Base-by-base conservation (phyloP, 2,888 invertebrate species). In the Terebella lapidaria region DNA sequence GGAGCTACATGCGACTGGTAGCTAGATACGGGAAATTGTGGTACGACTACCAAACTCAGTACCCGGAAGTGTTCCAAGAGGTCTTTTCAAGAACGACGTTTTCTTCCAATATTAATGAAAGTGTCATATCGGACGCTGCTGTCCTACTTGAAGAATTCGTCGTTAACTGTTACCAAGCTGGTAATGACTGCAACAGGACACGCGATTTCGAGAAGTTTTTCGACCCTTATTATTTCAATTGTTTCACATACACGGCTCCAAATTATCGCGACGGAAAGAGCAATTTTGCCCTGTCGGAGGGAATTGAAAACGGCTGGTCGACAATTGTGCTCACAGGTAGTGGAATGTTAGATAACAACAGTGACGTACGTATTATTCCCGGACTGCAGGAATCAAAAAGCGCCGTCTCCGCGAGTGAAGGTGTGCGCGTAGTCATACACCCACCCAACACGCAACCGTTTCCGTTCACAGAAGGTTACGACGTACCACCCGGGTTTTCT, bases 221-320 rank as follows among this genome's bases (percentile, higher is more conserved):
- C 58, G 67, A 67, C 52, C 65, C 66, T 1, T 67, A 67, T 52
- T 67, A 67, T 51, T 67, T 61, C 65, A 67, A 67, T 45, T 67
- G 67, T 57, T 67, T 67, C 60, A 67, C 67, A 1, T 67, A 67
- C 51, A 67, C 56, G 26, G n/a, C 62, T n/a, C 57, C 25, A 10
- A n/a, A 29, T 10, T 35, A 20, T 5, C 10, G 49, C 5, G 49
- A 49, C 15, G 53, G 26, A 15, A 20, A 5, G 10, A 10, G 26
- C 18, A 3, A 3, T 3, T 18, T 3, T 5, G 55, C 62, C 1
- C 58, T 67, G 5, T 59, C 60, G 25, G 63, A 67, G 47, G 67
- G 67, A n/a, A 68, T 68, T 15, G 68, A 68, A 46, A 67, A 67
- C 47, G 68, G 68, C 26, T 68, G 68, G 68, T 68, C 68, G n/a